Percentiles rank a stretch among this genome's conserved stretches.
phyloP scores from a whole-genome alignment of 2,113 vertebrate species.

The Rhineura floridana region DNA sequence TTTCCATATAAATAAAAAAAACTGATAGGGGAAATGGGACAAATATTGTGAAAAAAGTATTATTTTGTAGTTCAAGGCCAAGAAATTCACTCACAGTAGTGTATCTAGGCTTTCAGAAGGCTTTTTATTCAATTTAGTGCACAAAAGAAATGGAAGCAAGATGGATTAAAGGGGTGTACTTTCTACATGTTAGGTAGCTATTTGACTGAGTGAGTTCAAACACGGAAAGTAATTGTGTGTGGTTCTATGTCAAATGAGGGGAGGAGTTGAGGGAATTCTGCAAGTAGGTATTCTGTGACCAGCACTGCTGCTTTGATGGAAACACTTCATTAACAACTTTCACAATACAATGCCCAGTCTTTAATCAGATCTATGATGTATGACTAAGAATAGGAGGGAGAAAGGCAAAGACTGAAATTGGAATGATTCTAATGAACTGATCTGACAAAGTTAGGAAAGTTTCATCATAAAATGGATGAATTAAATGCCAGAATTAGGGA shows the following conservation, averaged over 20 bases:
- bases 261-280: not conserved
- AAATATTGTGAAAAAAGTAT: not conserved
- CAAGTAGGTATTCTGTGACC: not conserved
- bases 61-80: not conserved
- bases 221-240: not conserved
- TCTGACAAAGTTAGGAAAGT: not conserved
- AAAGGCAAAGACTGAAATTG: not conserved
- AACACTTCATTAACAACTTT: slow-evolving; percentile 1
- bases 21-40: not conserved
- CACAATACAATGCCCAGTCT: not conserved
- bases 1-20: too few relatives aligned
- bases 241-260: not conserved
- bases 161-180: not conserved
- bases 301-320: not conserved
- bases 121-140: not conserved
- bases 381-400: not conserved
- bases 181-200: not conserved
- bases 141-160: not conserved
- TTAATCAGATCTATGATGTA: not conserved
- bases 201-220: not conserved
- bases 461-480: not conserved
- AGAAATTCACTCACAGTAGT: not conserved
- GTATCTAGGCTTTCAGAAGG: not conserved
- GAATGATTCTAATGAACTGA: not conserved
- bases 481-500: not conserved